These are phyloP conservation scores for Paratrypauchen microcephalus DNA, from an alignment of 2,797 vertebrate genomes.

Conservation along the genomic window DNA sequence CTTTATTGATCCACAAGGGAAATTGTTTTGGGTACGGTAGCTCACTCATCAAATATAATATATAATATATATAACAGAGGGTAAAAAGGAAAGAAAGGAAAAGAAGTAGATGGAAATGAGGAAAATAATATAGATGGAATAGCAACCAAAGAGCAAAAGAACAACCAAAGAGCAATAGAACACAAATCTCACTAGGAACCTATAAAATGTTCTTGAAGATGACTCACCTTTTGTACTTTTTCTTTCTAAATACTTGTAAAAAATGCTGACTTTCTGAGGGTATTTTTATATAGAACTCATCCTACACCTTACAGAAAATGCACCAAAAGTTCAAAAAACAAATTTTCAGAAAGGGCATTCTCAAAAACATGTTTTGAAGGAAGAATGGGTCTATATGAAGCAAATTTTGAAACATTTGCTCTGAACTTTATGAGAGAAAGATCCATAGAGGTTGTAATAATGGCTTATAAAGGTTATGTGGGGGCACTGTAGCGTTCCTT, in stretches of 20 bases:
- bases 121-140: no score
- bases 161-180: no score
- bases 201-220: not conserved
- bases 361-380: not conserved
- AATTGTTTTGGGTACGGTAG: no score
- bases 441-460: conserved; percentile 16
- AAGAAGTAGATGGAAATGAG: no score
- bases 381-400: no score
- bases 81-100: no score
- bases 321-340: not conserved
- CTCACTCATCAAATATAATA: no score
- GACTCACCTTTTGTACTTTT: not conserved
- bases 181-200: no score
- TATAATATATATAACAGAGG: no score
- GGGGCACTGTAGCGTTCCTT: conserved; percentile 23
- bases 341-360: not conserved
- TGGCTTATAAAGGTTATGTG: conserved; percentile 18
- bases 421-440: conserved; percentile 14
- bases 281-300: not conserved
- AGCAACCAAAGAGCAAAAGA: no score
- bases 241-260: not conserved
- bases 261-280: not conserved
- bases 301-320: no score
- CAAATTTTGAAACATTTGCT: not conserved
- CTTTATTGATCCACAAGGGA: no score